These are phyloP conservation scores for Hirtodrosophila trivittata DNA, from an alignment of 2,888 invertebrate genomes.

Conservation along the genomic window DNA sequence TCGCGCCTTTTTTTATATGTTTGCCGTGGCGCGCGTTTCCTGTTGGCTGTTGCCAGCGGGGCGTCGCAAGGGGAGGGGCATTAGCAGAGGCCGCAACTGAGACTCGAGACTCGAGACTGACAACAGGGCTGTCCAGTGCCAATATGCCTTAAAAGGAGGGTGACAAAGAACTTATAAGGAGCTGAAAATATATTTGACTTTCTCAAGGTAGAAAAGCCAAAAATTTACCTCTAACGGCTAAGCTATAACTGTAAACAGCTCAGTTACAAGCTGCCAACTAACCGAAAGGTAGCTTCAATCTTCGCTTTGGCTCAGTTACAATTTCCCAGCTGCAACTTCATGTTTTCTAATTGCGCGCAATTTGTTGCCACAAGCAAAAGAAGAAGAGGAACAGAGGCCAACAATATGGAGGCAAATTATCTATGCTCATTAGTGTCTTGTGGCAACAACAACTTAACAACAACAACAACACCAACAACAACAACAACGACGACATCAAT, in stretches of 20 bases:
- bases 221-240: constrained; percentile 14
- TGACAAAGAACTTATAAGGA: too few species aligned
- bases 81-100: constrained; percentile 13
- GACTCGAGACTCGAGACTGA: constrained; percentile 13
- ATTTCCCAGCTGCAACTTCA: constrained; percentile 38
- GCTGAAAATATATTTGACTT: too few species aligned
- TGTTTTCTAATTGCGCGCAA: constrained; percentile 67
- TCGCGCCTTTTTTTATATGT: constrained; percentile 65
- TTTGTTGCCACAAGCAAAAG: constrained; percentile 51
- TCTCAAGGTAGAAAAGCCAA: too few species aligned
- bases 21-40: constrained; percentile 60
- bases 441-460: constrained; percentile 19
- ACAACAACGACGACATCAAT: constrained; percentile 54
- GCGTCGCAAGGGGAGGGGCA: constrained; percentile 16
- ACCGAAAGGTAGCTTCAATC: background rate
- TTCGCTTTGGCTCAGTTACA: constrained; percentile 43
- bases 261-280: constrained; percentile 23
- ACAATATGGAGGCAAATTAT: constrained; percentile 60
- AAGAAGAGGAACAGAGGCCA: background rate
- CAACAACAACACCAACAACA: constrained; percentile 8
- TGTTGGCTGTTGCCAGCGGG: constrained; percentile 52
- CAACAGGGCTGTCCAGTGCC: constrained; percentile 8
- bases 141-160: too few species aligned
- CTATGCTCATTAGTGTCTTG: constrained; percentile 66
- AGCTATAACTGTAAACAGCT: constrained; percentile 41